phyloP scores from a whole-genome alignment of 1,140 invertebrate genomes.

The Aporrectodea caliginosa region DNA sequence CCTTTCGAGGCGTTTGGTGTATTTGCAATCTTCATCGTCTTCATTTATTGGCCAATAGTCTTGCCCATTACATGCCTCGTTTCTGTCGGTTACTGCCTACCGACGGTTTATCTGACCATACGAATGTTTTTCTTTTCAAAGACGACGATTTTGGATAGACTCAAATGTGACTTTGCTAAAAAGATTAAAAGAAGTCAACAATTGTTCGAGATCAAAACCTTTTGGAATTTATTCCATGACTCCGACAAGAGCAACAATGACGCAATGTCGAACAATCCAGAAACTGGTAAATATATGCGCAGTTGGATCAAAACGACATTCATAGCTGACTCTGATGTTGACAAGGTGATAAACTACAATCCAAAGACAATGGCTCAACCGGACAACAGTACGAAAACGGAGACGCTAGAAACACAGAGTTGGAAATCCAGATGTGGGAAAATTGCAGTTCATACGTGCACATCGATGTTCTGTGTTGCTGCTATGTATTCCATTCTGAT shows the following conservation, averaged over 20 bases:
- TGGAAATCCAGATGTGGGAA: constrained; percentile 35
- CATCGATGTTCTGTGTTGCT: constrained; percentile 42
- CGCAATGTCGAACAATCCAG: constrained; percentile 3
- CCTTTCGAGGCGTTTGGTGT: constrained; percentile 39
- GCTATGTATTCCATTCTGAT: constrained; percentile 45
- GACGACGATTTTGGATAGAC: constrained; percentile 6
- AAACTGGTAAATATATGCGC: too few species aligned
- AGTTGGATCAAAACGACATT: constrained; percentile 20
- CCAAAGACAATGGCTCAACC: constrained; percentile 8
- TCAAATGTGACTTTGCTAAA: too few species aligned
- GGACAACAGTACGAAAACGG: constrained; percentile 5
- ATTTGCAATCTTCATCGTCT: constrained; percentile 42
- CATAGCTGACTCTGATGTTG: too few species aligned
- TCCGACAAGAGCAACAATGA: background rate
- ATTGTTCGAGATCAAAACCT: constrained; percentile 5
- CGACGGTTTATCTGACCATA: constrained; percentile 46
- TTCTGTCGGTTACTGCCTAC: constrained; percentile 47
- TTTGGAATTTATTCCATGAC: background rate
- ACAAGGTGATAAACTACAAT: too few species aligned
- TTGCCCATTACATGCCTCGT: constrained; percentile 41
- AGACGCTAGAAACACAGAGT: constrained; percentile 27
- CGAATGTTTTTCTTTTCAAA: constrained; percentile 45
- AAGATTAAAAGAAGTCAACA: too few species aligned
- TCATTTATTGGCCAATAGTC: constrained; percentile 40
- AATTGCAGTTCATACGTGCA: constrained; percentile 18